Evolutionary conservation across 2,797 vertebrate species (phyloP).

Genomic region (Psittacula derbiana): DNA sequence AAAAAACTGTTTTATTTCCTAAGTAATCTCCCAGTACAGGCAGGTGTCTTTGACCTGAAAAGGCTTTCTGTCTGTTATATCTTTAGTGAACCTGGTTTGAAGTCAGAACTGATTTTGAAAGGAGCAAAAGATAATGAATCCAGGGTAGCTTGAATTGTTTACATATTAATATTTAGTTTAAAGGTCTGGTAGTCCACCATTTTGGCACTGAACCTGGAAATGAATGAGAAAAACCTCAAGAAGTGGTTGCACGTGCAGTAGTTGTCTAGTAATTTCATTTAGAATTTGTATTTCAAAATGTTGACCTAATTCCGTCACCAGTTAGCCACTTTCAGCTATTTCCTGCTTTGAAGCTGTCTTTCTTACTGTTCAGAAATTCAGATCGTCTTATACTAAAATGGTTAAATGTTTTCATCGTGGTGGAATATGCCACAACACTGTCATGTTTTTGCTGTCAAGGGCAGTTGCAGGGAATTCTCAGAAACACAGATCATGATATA

Average conservation of each 20-base stretch:
- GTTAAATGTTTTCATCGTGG: not conserved
- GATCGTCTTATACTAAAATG: not conserved
- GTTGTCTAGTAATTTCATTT: not conserved
- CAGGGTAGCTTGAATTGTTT: not conserved
- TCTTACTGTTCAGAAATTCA: not conserved
- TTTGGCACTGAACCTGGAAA: not conserved
- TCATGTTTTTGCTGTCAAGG: not conserved
- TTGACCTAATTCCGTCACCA: not conserved
- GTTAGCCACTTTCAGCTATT: not conserved
- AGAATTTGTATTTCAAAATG: not conserved
- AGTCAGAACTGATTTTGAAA: not conserved
- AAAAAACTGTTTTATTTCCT: not conserved
- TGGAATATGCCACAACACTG: not conserved
- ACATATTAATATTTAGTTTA: not conserved
- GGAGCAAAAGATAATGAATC: not conserved
- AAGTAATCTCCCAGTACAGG: not conserved
- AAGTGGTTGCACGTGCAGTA: not conserved
- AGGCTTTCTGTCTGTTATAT: not conserved
- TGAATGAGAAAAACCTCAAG: not conserved
- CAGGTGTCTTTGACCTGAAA: not conserved
- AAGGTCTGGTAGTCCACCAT: not conserved
- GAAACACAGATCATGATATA: not conserved
- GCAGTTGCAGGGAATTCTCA: rapidly evolving
- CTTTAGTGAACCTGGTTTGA: not conserved
- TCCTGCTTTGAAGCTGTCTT: not conserved